Evolutionary conservation across 2,797 vertebrate species (phyloP).

Genomic region (Myotis findleyi): DNA sequence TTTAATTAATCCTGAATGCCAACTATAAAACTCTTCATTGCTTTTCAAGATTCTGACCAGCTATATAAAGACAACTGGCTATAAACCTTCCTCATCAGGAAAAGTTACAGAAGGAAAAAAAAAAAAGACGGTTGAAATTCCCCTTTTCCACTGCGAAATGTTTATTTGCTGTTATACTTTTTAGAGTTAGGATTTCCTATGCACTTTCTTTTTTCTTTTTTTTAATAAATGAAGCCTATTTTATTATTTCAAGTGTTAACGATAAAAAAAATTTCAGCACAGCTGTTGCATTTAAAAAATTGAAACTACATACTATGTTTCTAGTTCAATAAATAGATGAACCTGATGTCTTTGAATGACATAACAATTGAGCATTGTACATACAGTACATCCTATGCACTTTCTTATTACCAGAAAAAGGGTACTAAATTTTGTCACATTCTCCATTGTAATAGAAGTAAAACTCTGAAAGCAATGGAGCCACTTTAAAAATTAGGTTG

Average conservation of each 20-base stretch:
- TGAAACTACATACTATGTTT: constrained; percentile 91
- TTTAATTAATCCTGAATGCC: background rate
- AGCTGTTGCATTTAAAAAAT: constrained; percentile 95
- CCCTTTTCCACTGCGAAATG: background rate
- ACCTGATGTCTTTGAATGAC: constrained; percentile 91
- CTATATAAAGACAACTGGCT: background rate
- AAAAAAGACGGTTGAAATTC: background rate
- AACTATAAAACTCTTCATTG: background rate
- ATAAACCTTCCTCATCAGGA: background rate
- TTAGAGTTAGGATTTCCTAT: background rate
- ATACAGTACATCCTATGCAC: constrained; percentile 94
- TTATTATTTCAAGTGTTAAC: constrained; percentile 95
- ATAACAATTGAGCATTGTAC: constrained; percentile 91
- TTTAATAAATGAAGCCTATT: constrained; percentile 91
- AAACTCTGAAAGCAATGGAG: constrained; percentile 6
- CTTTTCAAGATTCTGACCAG: constrained; percentile 26
- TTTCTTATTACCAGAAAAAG: background rate
- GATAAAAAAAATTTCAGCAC: constrained; percentile 95
- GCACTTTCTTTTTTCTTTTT: background rate
- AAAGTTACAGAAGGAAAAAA: background rate
- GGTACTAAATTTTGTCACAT: background rate
- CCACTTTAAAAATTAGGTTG: constrained; percentile 4
- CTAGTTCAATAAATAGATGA: constrained; percentile 92
- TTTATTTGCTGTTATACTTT: background rate
- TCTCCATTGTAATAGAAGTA: background rate